A percentile compares a stretch with the other conserved stretches of the same genome.
Conservation (phyloP, 2,113 vertebrate species). For the Coptodon rendalli region DNA sequence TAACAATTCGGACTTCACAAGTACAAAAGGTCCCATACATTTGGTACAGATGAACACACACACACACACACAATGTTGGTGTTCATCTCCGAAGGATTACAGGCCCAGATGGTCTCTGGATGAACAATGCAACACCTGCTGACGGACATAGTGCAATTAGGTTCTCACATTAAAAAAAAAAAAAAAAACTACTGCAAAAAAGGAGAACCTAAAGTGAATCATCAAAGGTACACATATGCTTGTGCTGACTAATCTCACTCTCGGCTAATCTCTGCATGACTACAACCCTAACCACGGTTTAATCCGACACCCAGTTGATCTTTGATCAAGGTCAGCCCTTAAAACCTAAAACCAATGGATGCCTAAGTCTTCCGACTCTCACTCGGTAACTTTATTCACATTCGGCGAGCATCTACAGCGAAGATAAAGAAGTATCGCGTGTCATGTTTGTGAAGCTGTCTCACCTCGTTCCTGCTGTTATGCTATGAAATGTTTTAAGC, state of each 20-base stretch:
- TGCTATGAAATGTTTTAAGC: not conserved
- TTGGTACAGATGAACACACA: conserved; percentile 8
- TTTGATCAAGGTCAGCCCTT: not conserved
- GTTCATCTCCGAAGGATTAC: conserved; percentile 71
- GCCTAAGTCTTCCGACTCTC: not conserved
- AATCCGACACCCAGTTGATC: not conserved
- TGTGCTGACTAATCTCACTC: not conserved
- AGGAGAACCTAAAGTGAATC: not conserved
- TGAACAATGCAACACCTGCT: conserved; percentile 76
- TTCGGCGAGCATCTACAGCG: not conserved
- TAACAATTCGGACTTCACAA: conserved; percentile 34
- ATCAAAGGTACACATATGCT: not conserved
- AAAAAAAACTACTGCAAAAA: not conserved
- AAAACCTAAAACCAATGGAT: not conserved
- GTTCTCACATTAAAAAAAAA: not conserved
- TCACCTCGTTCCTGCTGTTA: not conserved
- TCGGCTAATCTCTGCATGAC: not conserved
- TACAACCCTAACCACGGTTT: not conserved
- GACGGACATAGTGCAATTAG: conserved; percentile 46
- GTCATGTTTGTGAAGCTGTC: not conserved
- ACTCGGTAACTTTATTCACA: not conserved
- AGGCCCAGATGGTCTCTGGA: conserved; percentile 69
- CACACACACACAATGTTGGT: conserved; percentile 1
- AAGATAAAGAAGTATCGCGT: not conserved
- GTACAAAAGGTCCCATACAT: conserved; percentile 31